These are phyloP conservation scores for Thymelicus lineola DNA, from an alignment of 2,888 invertebrate species.

Conservation along the genomic window DNA sequence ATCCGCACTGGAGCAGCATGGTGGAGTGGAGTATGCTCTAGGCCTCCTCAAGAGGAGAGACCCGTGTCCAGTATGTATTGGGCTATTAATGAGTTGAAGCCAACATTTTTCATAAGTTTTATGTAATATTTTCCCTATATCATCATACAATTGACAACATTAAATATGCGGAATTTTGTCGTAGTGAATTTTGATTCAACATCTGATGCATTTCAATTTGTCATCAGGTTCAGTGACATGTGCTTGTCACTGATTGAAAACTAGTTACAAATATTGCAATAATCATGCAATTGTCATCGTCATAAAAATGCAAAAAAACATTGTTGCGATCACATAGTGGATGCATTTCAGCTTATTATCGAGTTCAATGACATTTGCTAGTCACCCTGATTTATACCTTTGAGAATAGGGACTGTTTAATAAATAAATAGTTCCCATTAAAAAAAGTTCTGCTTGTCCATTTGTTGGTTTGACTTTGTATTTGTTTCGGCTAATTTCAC, in stretches of 20 bases:
- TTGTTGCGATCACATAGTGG: neutral
- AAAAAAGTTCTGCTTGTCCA: no score
- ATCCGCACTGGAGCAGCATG: no score
- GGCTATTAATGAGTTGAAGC: no score
- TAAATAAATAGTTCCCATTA: no score
- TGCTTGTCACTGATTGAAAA: constrained; percentile 4
- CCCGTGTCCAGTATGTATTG: no score
- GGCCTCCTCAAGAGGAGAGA: no score
- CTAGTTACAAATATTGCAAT: constrained; percentile 15
- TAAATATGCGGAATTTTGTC: neutral
- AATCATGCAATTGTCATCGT: constrained; percentile 7
- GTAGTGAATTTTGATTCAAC: neutral
- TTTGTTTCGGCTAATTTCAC: no score
- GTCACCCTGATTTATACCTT: no score
- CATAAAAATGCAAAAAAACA: constrained; percentile 7
- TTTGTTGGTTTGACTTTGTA: no score
- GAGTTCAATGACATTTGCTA: neutral
- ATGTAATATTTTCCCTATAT: neutral
- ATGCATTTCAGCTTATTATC: neutral
- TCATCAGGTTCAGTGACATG: constrained; percentile 16
- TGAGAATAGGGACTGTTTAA: no score
- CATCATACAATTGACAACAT: neutral
- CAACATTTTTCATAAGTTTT: no score
- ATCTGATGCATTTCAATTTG: constrained; percentile 17
- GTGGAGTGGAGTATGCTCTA: no score